Conservation (phyloP, 2,113 vertebrate species). For the Eulacestoma nigropectus region DNA sequence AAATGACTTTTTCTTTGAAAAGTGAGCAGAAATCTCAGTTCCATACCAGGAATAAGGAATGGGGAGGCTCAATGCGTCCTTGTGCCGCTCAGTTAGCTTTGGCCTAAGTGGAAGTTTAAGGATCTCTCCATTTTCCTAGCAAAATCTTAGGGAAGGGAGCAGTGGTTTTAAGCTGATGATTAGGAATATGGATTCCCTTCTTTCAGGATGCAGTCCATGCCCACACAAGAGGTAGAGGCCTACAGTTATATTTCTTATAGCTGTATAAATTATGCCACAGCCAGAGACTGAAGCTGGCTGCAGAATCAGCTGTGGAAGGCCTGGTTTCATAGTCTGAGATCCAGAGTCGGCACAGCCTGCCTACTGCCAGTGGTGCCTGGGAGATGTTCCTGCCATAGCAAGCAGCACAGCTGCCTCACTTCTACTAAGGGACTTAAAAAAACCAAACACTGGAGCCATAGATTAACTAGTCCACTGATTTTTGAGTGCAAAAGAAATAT, state of each 20-base stretch:
- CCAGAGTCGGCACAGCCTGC: accelerated
- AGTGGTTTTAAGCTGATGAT: neutral
- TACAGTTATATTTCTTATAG: neutral
- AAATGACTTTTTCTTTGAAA: neutral
- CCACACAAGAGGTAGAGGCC: neutral
- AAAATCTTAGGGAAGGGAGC: neutral
- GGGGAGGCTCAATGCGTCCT: neutral
- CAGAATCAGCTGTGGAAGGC: neutral
- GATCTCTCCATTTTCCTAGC: neutral
- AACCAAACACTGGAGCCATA: neutral
- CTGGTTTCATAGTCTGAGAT: neutral
- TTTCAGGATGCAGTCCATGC: neutral
- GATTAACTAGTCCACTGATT: neutral
- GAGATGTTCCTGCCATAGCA: neutral
- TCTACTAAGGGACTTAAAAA: neutral
- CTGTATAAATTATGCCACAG: neutral
- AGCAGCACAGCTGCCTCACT: neutral
- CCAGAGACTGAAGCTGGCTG: neutral
- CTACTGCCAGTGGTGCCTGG: neutral
- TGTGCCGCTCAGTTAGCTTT: neutral
- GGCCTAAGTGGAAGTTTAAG: neutral
- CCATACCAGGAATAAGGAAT: neutral
- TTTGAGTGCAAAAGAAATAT: neutral
- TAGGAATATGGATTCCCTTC: neutral
- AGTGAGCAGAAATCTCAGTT: neutral